Evolutionary conservation across 2,113 vertebrate species (phyloP), one percentile per base, ranked within the genome.

Genomic region (Colius striatus): DNA sequence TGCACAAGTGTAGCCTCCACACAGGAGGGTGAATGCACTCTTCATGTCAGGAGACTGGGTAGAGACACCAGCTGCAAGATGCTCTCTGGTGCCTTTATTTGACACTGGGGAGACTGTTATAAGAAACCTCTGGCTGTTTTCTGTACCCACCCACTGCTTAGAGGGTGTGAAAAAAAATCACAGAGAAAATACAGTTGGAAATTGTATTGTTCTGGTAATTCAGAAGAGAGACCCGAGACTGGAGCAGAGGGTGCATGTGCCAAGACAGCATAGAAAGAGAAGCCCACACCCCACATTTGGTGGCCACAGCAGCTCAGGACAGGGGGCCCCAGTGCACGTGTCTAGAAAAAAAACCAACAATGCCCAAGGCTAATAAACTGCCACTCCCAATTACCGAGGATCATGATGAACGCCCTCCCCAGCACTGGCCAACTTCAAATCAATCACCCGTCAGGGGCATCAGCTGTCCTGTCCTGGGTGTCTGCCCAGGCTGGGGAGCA

Each of bases 391-490:
- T 19, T 32, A 62, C 15, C 0, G 3, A 54, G 19, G 54, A 50
- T 1, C 10, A 41, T 2, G 25, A 72, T 10, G 14, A 83, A 11
- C 15, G 66, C 55, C 65, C 15, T 70, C 55, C 65, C 68, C 36
- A 13, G 12, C 9, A 27, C 38, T 1, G 3, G 4, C 27, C 27
- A 88, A 53, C 3, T 76, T 32, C 13, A 57, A 65, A 54, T 14
- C 38, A 41, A 9, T 41, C 38, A 55, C 1, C 13, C 48, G 13
- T 5, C 58, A 8, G 16, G 14, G 26, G 30, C 50, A 53, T 9
- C 13, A 4, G 4, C 23, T 1, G 3, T 7, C 23, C 55, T 3
- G 9, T 3, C 2, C 1, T 60, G 2, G 1, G 16, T 7, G 17
- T 25, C 45, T 25, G n/a, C 51, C 53, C 0, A 0, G 29, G 17